These are phyloP conservation scores for Ceratotherium simum DNA, from an alignment of 2,113 vertebrate species.

Conservation along the genomic window DNA sequence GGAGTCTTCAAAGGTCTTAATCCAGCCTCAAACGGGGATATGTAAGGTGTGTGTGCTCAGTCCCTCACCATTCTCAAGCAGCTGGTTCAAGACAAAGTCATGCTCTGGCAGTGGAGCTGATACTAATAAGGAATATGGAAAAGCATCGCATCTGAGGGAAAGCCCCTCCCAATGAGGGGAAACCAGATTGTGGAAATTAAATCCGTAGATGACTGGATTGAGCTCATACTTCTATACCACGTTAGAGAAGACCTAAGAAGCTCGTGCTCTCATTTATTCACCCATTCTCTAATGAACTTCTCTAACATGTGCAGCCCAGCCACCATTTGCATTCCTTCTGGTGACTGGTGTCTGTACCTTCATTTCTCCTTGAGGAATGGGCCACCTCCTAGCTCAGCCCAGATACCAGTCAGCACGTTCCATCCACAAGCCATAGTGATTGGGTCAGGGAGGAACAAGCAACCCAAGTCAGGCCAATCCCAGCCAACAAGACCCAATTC, in stretches of 20 bases:
- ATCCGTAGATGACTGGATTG: neutral
- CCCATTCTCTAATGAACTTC: neutral
- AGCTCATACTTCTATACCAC: neutral
- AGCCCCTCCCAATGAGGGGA: no score
- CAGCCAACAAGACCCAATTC: neutral
- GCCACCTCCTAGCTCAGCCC: neutral
- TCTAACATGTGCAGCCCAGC: neutral
- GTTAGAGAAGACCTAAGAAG: neutral
- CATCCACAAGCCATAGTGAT: neutral
- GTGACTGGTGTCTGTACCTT: neutral
- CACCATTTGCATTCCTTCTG: neutral
- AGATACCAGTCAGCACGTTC: neutral
- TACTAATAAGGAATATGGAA: fast-evolving
- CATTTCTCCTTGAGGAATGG: neutral
- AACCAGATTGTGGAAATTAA: neutral
- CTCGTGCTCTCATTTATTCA: neutral
- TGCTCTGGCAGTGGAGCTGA: neutral
- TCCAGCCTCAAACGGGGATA: neutral
- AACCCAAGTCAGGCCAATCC: neutral
- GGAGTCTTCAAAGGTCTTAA: neutral
- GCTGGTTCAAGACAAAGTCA: neutral
- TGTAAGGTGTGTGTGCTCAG: neutral
- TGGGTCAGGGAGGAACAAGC: neutral
- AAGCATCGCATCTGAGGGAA: fast-evolving
- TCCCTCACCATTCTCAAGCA: neutral